Evolutionary conservation across 2,797 vertebrate species (phyloP).

Genomic region (Eulemur coronatus): DNA sequence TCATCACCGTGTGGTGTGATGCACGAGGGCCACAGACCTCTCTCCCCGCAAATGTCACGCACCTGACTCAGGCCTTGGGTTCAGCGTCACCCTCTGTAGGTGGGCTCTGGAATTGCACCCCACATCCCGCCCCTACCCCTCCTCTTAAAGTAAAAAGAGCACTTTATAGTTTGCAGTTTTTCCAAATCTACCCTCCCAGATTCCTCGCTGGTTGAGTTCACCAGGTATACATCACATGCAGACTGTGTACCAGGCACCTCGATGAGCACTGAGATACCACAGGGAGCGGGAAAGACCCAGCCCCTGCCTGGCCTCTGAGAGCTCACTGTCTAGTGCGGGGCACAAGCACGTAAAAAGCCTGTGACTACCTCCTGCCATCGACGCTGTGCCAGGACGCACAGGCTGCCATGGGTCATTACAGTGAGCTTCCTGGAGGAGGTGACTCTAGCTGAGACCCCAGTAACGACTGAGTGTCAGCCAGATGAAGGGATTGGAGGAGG

Average conservation of each 20-base stretch:
- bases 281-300: background rate
- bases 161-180: background rate
- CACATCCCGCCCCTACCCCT: fast-evolving
- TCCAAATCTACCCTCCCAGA: background rate
- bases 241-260: background rate
- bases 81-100: background rate
- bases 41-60: background rate
- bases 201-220: background rate
- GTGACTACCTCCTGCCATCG: fast-evolving
- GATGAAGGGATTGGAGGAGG: background rate
- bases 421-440: background rate
- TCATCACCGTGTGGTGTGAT: fast-evolving
- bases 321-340: fast-evolving
- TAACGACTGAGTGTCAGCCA: no score
- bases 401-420: background rate
- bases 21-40: fast-evolving
- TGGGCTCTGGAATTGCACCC: background rate
- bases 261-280: background rate
- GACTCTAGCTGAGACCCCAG: background rate
- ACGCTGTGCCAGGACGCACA: fast-evolving
- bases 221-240: background rate
- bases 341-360: background rate
- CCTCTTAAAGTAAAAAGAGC: background rate
- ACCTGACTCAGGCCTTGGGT: background rate
- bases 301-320: background rate